Percentiles rank a stretch among this genome's conserved stretches.
These are phyloP conservation scores for Poeciliopsis occidentalis DNA, from an alignment of 2,113 vertebrate genomes.

Conservation along the genomic window DNA sequence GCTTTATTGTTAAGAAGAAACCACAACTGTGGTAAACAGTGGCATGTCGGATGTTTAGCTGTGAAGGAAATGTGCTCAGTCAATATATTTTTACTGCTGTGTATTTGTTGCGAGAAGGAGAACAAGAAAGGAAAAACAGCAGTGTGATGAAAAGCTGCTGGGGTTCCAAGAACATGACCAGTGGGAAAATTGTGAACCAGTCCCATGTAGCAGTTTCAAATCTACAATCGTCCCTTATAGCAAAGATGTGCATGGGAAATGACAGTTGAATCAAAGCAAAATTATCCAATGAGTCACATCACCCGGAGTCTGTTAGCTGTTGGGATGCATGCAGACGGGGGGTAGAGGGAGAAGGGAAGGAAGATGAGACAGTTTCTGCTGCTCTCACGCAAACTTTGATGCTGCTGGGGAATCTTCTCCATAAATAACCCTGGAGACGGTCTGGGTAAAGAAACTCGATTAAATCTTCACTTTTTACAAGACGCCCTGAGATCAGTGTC, in stretches of 20 bases:
- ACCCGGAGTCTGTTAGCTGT: conserved; percentile 56
- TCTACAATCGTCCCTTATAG: conserved; percentile 59
- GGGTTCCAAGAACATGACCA: conserved; percentile 23
- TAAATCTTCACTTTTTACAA: conserved; percentile 40
- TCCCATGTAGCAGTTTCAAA: conserved; percentile 21
- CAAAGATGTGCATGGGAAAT: conserved; percentile 54
- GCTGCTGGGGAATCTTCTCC: conserved; percentile 34
- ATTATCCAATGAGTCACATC: conserved; percentile 63
- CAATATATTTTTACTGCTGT: conserved; percentile 2
- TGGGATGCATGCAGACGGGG: conserved; percentile 56
- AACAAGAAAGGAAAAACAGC: conserved; percentile 4
- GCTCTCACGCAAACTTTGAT: conserved; percentile 45
- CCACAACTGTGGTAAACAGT: not conserved
- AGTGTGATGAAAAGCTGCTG: conserved; percentile 11
- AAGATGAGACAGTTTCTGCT: conserved; percentile 30
- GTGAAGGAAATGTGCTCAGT: not conserved
- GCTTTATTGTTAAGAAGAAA: no score
- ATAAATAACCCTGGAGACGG: conserved; percentile 44
- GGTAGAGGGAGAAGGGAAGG: not conserved
- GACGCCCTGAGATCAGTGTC: conserved; percentile 41
- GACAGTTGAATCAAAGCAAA: conserved; percentile 52
- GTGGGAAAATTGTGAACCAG: conserved; percentile 25
- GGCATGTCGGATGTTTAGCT: not conserved
- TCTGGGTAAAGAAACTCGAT: conserved; percentile 36
- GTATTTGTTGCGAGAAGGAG: conserved; percentile 14